Conservation (phyloP, 2,797 vertebrate genomes). For the Sebastes flavidus region DNA sequence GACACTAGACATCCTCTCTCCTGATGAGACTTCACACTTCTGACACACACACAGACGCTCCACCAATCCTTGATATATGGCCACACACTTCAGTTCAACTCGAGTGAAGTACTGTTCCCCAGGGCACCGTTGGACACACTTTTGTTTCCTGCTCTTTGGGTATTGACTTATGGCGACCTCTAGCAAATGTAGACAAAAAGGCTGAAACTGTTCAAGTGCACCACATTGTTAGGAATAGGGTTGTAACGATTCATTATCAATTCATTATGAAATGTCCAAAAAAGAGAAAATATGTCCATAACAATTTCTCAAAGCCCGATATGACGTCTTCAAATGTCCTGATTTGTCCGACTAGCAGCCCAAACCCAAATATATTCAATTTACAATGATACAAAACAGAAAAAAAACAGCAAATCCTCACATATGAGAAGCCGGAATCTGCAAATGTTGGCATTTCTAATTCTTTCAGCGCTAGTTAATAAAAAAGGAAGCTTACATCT, state of each 20-base stretch:
- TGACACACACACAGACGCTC: slow-evolving; percentile 6
- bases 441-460: neutral
- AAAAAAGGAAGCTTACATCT: slow-evolving; percentile 78
- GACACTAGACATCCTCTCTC: slow-evolving; percentile 22
- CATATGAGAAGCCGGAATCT: neutral
- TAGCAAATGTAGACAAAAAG: slow-evolving; percentile 11
- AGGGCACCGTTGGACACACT: slow-evolving; percentile 47
- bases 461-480: neutral
- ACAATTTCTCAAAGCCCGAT: neutral
- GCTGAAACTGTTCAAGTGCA: neutral
- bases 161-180: slow-evolving; percentile 14
- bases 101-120: slow-evolving; percentile 45
- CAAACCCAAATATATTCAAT: neutral
- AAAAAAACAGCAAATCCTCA: neutral
- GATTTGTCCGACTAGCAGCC: neutral
- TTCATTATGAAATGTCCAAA: neutral
- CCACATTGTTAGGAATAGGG: neutral
- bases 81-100: slow-evolving; percentile 22
- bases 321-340: neutral
- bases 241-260: neutral
- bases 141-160: slow-evolving; percentile 45
- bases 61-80: slow-evolving; percentile 33
- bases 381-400: neutral
- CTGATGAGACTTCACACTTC: slow-evolving; percentile 48
- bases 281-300: neutral